Base-by-base conservation (phyloP, 2,888 invertebrate species). In the Salpingus planirostris region DNA sequence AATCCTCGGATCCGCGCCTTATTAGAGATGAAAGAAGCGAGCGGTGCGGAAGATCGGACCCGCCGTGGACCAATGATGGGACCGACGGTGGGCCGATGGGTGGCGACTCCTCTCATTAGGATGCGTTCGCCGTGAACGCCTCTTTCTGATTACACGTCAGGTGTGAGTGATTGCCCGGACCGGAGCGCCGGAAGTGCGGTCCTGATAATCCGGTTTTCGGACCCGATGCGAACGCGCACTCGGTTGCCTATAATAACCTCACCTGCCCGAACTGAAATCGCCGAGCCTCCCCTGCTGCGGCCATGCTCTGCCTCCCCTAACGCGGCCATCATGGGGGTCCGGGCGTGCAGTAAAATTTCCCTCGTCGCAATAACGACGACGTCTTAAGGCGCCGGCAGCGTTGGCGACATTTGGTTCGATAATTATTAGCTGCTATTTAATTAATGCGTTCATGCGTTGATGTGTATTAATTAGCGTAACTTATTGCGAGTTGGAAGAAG, bases 391-490 rank as follows among this genome's bases (percentile, higher is more conserved):
- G n/a, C n/a, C n/a, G n/a, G n/a, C n/a, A n/a, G 29, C 29, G 30
- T 31, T 34, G 40, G 62, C 56, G 59, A 57, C 64, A 64, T 55
- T 64, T 62, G 64, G 60, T 57, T 59, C 62, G 56, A 65, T 64
- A 59, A 62, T 63, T 64, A 64, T 63, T 60, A 61, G 59, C 54
- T 56, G 46, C 54, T 54, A 55, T 62, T 63, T 64, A 64, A 64
- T 64, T 63, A 64, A 64, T 64, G 59, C 62, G 59, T 60, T 59
- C 60, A 63, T 62, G 62, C 60, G 57, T 61, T 63, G 63, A 63
- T 65, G 63, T 65, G 60, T 62, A 65, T 65, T 65, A 65, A 65
- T 65, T 64, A 63, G 60, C 46, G 54, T 59, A 61, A 60, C 56
- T 62, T 60, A 61, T 61, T 59, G 55, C 55, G 52, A 23, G 23